Percentiles rank a stretch among this genome's conserved stretches.
phyloP scores from a whole-genome alignment of 2,113 vertebrate genomes.

The Brachyhypopomus gauderio region DNA sequence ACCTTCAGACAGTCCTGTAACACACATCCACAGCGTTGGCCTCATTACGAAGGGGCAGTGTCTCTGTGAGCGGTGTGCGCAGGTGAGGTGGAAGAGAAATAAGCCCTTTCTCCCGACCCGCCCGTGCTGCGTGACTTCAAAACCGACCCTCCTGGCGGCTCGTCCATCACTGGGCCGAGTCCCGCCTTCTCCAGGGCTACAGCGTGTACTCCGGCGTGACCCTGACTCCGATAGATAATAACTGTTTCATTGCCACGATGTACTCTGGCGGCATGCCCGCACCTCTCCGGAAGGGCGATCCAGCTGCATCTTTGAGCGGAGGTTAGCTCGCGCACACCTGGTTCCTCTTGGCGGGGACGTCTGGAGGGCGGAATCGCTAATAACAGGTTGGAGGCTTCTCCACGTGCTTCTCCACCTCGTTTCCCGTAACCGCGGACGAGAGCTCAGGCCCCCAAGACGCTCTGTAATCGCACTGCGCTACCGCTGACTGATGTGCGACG shows the following conservation, averaged over 20 bases:
- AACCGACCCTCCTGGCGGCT: no score
- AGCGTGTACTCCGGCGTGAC: not conserved
- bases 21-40: not conserved
- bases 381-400: conserved; percentile 59
- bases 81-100: no score
- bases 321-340: conserved; percentile 35
- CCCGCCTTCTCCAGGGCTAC: no score
- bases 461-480: conserved; percentile 65
- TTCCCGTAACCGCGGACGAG: conserved; percentile 50
- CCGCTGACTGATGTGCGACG: conserved; percentile 59
- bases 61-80: not conserved
- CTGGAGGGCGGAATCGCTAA: conserved; percentile 55
- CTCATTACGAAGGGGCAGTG: not conserved
- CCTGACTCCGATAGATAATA: not conserved
- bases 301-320: not conserved
- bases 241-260: conserved; percentile 2
- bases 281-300: not conserved
- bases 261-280: not conserved
- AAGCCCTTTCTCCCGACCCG: no score
- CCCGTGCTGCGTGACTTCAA: no score
- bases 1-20: not conserved
- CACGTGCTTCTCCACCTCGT: conserved; percentile 43
- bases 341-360: not conserved
- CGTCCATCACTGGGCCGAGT: no score
- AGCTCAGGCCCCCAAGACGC: conserved; percentile 44